Percentiles rank a stretch among this genome's conserved stretches.
Conservation (phyloP, 1,140 invertebrate species). For the Lycorma delicatula region DNA sequence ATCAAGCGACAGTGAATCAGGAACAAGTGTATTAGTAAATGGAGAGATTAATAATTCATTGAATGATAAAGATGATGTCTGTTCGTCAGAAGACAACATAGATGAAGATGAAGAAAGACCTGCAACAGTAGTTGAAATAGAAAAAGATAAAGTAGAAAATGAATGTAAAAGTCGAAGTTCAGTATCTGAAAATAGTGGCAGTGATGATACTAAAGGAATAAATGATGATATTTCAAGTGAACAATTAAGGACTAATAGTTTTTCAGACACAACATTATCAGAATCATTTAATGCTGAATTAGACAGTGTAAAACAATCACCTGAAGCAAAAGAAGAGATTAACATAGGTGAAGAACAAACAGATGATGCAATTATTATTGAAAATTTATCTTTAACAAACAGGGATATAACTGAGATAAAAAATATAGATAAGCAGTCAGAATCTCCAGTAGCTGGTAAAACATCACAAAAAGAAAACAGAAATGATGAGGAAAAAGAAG, state of each 20-base stretch:
- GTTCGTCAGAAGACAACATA: neutral
- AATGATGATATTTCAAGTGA: conserved; percentile 24
- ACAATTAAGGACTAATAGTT: conserved; percentile 24
- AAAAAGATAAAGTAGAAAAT: neutral
- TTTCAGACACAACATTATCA: conserved; percentile 24
- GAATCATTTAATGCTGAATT: conserved; percentile 15
- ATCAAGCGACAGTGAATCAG: neutral
- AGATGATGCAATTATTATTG: neutral
- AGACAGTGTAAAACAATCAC: conserved; percentile 17
- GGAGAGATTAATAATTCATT: neutral
- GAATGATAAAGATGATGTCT: neutral
- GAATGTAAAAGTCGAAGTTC: neutral
- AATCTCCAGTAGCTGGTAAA: too few species aligned
- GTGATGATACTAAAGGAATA: conserved; percentile 9
- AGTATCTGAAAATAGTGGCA: neutral
- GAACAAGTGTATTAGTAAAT: neutral
- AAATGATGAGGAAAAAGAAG: too few species aligned
- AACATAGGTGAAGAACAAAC: neutral
- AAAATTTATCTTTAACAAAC: too few species aligned
- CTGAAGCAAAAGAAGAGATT: conserved; percentile 13
- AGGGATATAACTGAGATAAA: too few species aligned
- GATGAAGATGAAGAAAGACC: conserved; percentile 3
- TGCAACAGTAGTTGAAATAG: neutral
- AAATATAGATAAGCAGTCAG: too few species aligned
- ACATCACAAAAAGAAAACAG: too few species aligned